phyloP scores from a whole-genome alignment of 64 coral and sea anemone genomes.

The Astreopora myriophthalma region DNA sequence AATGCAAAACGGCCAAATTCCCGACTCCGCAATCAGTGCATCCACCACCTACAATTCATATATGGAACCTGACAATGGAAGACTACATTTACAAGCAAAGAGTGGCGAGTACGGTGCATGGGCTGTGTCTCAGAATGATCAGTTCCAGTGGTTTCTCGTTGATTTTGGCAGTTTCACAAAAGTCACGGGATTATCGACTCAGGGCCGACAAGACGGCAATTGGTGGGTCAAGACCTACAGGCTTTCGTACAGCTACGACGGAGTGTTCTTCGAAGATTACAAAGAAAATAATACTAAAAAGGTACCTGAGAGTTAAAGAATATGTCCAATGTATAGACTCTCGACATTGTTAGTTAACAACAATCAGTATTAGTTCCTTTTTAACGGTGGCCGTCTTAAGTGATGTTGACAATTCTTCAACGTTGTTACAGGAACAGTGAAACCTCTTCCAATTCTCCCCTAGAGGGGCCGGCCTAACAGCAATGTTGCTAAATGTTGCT shows the following conservation, averaged over 20 bases:
- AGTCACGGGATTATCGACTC: constrained; percentile 23
- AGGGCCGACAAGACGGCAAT: constrained; percentile 35
- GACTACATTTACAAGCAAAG: constrained; percentile 19
- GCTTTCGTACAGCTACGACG: constrained; percentile 17
- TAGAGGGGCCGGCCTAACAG: too few relatives aligned
- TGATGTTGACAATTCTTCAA: too few relatives aligned
- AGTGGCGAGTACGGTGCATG: constrained; percentile 37
- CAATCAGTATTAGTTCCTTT: too few relatives aligned
- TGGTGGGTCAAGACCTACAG: constrained; percentile 51
- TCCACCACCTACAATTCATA: constrained; percentile 31
- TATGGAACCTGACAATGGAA: constrained; percentile 24
- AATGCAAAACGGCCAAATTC: constrained; percentile 44
- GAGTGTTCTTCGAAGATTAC: constrained; percentile 57
- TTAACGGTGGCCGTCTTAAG: too few relatives aligned
- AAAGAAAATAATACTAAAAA: constrained; percentile 12
- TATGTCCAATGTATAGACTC: too few relatives aligned
- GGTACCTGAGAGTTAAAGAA: neutral
- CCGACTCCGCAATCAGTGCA: constrained; percentile 29
- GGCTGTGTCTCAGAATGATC: neutral
- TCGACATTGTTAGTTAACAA: too few relatives aligned
- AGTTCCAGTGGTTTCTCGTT: constrained; percentile 54
- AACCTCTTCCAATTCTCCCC: too few relatives aligned
- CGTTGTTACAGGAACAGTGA: too few relatives aligned
- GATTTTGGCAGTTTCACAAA: constrained; percentile 24
- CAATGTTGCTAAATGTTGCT: too few relatives aligned